Evolutionary conservation across 2,113 vertebrate species (phyloP).

Genomic region (human): GRCh38 chr5:83926001-83926500

Average conservation of each 20-base stretch:
- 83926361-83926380: slow-evolving; percentile 52
- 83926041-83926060: slow-evolving; percentile 4
- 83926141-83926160: slow-evolving; percentile 64
- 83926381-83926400: neutral
- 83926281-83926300: slow-evolving; percentile 47
- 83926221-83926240: slow-evolving; percentile 66
- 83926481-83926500: neutral
- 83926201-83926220: slow-evolving; percentile 64
- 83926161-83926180: slow-evolving; percentile 64
- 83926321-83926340: slow-evolving; percentile 17
- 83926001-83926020: neutral
- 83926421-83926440: neutral
- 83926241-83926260: slow-evolving; percentile 52
- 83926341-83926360: slow-evolving; percentile 15
- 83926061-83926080: slow-evolving; percentile 62
- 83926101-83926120: slow-evolving; percentile 60
- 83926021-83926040: neutral
- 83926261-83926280: slow-evolving; percentile 66
- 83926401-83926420: neutral
- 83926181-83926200: neutral
- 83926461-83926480: no score
- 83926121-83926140: slow-evolving; percentile 49
- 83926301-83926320: neutral
- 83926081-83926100: slow-evolving; percentile 59
- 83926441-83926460: no score